phyloP scores from a whole-genome alignment of 2,113 vertebrate species.

The Tricholaema leucomelas region DNA sequence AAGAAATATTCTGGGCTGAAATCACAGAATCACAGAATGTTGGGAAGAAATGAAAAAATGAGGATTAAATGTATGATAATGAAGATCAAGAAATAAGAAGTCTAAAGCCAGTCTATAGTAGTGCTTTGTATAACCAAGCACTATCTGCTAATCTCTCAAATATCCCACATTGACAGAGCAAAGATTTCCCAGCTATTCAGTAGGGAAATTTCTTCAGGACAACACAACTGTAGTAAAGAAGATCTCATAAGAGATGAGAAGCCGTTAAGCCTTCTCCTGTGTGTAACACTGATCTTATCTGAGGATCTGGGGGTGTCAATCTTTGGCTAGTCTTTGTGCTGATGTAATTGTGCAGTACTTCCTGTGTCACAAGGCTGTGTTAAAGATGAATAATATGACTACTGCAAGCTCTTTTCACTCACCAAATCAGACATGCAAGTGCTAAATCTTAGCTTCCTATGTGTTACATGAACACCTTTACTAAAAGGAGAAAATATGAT shows the following conservation, averaged over 20 bases:
- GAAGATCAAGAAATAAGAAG: not conserved
- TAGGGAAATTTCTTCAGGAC: not conserved
- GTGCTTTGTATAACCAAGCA: not conserved
- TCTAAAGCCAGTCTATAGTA: not conserved
- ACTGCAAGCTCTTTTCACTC: not conserved
- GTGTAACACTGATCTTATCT: not conserved
- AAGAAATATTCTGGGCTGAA: not conserved
- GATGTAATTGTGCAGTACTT: not conserved
- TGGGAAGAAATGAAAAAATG: not conserved
- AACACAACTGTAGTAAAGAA: not conserved
- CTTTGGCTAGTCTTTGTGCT: not conserved
- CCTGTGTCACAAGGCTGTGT: not conserved
- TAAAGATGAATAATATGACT: not conserved
- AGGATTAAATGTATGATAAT: not conserved
- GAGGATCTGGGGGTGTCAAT: not conserved
- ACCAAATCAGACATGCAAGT: not conserved
- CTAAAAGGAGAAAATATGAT: not conserved
- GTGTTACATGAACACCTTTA: not conserved
- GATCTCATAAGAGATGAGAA: not conserved
- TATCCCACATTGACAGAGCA: not conserved
- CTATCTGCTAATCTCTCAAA: not conserved
- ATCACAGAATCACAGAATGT: no score
- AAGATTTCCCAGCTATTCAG: not conserved
- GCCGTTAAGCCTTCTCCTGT: not conserved
- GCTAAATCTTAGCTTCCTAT: not conserved